Base-by-base conservation (phyloP, 2,113 vertebrate genomes). In the Strix aluco region DNA sequence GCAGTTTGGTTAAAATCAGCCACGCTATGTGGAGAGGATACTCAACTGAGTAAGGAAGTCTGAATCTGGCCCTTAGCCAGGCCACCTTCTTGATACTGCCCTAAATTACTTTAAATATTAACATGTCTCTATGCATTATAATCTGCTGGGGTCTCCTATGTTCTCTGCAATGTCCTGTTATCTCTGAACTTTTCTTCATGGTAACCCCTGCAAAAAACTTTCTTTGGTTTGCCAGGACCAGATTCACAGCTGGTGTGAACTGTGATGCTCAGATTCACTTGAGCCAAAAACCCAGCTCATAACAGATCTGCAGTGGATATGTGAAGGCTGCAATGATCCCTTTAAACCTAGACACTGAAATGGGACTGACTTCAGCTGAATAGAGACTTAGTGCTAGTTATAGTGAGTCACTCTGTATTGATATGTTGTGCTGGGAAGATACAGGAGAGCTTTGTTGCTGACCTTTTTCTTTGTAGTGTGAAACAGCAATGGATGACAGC, bases 341-440 rank as follows among this genome's bases (percentile, higher is more conserved):
- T 89, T 96, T 94, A 87, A 61, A 90, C 25, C 42, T 82, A 88
- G 44, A 58, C 71, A 69, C 78, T 80, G 85, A 87, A 97, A 85
- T 38, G 42, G 90, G 62, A n/a, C 71, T 84, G 59, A 69, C 27
- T 96, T 96, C 44, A 81, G 57, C 87, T 93, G 93, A 90, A 92
- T 15, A 95, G 90, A 93, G 75, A 80, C 79, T 94, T 88, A 92
- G 62, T 92, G 92, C 71, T 86, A 92, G 77, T 71, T 93, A 70
- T n/a, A 62, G 71, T 91, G 95, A 95, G 93, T 97, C 95, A 96
- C 34, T 81, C 95, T 92, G 40, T 97, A 98, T 97, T 97, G 72
- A 97, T 90, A 95, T 74, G 94, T 94, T 97, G 90, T 74, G 79
- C 54, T 91, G 84, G 92, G 90, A 82, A 75, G 49, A 10, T 70